A percentile compares a stretch with the other conserved stretches of the same genome.
These are phyloP conservation scores for Geococcyx californianus DNA, from an alignment of 2,113 vertebrate species.

Conservation along the genomic window DNA sequence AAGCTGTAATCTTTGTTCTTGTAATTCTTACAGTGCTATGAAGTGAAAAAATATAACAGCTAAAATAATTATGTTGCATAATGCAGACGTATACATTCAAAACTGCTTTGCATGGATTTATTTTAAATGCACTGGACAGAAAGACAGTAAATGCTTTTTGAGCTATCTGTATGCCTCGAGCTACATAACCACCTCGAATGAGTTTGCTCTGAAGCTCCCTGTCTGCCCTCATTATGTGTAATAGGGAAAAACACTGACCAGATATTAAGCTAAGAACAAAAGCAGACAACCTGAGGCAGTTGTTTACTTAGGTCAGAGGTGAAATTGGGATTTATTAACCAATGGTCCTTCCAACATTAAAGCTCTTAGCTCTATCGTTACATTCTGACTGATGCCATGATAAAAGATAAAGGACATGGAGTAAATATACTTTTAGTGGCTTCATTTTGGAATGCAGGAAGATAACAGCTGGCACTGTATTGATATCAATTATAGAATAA, in stretches of 20 bases:
- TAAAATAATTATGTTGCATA: neutral
- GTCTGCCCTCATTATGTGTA: neutral
- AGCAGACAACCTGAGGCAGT: neutral
- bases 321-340: neutral
- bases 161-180: accelerated
- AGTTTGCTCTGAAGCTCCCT: neutral
- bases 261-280: neutral
- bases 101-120: neutral
- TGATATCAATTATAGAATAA: neutral
- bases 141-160: neutral
- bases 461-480: neutral
- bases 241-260: neutral
- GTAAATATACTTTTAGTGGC: neutral
- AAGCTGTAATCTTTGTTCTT: neutral
- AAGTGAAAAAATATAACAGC: neutral
- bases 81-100: neutral
- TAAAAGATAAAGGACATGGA: neutral
- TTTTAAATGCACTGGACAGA: neutral
- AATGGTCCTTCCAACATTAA: neutral
- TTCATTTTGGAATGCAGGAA: neutral
- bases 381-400: neutral
- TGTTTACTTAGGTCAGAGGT: neutral
- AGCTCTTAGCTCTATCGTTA: neutral
- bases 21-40: neutral
- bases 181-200: neutral